These are phyloP conservation scores for Ceratitis capitata DNA, from an alignment of 1,140 invertebrate species.

Conservation along the genomic window DNA sequence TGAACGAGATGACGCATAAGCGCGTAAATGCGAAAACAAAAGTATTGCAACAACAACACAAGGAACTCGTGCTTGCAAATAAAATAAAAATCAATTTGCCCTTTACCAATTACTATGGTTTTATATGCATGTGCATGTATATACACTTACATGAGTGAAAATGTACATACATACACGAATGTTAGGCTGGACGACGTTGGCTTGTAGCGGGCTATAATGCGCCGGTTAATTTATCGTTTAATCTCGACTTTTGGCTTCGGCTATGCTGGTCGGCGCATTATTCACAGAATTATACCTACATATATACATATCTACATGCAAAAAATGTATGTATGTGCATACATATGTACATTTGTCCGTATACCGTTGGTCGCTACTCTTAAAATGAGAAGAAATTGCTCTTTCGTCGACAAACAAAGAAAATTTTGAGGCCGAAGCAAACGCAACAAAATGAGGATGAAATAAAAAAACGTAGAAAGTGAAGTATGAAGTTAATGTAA, in stretches of 20 bases:
- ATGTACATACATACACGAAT: not conserved
- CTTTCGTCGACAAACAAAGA: too few species aligned
- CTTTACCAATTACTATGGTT: not conserved
- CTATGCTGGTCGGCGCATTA: slow-evolving; percentile 49
- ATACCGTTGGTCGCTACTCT: too few species aligned
- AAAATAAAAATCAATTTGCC: not conserved
- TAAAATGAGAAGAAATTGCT: too few species aligned
- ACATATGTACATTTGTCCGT: too few species aligned
- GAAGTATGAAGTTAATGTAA: too few species aligned
- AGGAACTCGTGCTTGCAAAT: not conserved
- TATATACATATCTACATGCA: too few species aligned
- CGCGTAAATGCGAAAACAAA: not conserved
- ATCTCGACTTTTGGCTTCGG: not conserved
- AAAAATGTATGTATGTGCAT: too few species aligned
- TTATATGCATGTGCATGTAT: not conserved
- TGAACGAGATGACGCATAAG: not conserved
- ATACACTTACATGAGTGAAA: not conserved
- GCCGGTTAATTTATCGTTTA: not conserved
- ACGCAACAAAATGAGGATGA: too few species aligned
- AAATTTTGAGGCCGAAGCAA: too few species aligned
- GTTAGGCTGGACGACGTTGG: not conserved
- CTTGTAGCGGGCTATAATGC: not conserved
- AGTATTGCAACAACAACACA: not conserved
- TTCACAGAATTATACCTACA: too few species aligned
- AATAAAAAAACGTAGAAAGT: too few species aligned